Evolutionary conservation across 2,797 vertebrate species (phyloP).

Genomic region (Hippoglossus hippoglossus): DNA sequence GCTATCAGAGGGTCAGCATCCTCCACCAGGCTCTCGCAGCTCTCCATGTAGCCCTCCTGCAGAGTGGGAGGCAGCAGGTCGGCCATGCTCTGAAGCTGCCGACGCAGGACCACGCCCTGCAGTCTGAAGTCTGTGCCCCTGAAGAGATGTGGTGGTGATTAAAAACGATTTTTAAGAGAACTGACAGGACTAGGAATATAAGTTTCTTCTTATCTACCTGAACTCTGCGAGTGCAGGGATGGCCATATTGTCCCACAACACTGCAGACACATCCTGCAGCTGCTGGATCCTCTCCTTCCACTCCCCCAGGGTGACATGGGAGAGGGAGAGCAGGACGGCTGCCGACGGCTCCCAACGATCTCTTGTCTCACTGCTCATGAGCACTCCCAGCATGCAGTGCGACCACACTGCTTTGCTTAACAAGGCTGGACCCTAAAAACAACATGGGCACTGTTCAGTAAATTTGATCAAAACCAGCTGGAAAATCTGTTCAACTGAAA

Average conservation of each 20-base stretch:
- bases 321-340: constrained; percentile 85
- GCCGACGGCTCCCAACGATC: constrained; percentile 86
- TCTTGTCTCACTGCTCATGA: constrained; percentile 84
- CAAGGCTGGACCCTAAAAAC: constrained; percentile 89
- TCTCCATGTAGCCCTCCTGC: constrained; percentile 88
- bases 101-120: constrained; percentile 87
- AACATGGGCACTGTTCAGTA: neutral
- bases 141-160: constrained; percentile 6
- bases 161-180: neutral
- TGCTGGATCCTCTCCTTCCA: constrained; percentile 91
- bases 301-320: constrained; percentile 90
- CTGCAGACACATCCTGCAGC: constrained; percentile 87
- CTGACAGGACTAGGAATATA: neutral
- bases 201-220: constrained; percentile 81
- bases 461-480: neutral
- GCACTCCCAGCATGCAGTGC: constrained; percentile 91
- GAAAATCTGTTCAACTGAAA: neutral
- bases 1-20: constrained; percentile 79
- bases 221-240: constrained; percentile 87
- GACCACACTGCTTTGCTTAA: constrained; percentile 92
- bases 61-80: constrained; percentile 86
- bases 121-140: constrained; percentile 88
- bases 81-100: constrained; percentile 88
- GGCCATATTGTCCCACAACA: constrained; percentile 93
- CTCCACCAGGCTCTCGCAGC: constrained; percentile 86